Evolutionary conservation across 2,113 vertebrate genomes (phyloP).

Genomic region (Smithornis capensis): DNA sequence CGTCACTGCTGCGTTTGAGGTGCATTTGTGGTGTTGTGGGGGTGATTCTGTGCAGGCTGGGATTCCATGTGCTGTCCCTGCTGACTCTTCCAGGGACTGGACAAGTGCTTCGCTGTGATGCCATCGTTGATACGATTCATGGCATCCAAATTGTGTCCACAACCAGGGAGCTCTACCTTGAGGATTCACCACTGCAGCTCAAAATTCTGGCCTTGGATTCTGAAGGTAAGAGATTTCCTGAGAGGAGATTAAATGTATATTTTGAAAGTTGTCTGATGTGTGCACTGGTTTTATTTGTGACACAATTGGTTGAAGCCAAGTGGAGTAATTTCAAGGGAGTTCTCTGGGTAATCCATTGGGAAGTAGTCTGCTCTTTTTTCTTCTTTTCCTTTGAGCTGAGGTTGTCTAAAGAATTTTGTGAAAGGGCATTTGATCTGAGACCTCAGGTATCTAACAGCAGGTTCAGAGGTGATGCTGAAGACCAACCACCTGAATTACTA

Average conservation of each 20-base stretch:
- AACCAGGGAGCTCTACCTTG: slow-evolving; percentile 93
- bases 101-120: slow-evolving; percentile 91
- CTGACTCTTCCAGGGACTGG: slow-evolving; percentile 79
- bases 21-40: too few species aligned
- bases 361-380: not conserved
- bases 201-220: slow-evolving; percentile 92
- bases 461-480: not conserved
- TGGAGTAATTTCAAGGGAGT: not conserved
- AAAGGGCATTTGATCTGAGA: not conserved
- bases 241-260: not conserved
- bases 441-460: not conserved
- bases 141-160: slow-evolving; percentile 92
- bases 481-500: not conserved
- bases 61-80: too few species aligned
- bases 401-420: not conserved
- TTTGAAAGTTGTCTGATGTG: not conserved
- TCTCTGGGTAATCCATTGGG: not conserved
- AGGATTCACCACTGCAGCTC: slow-evolving; percentile 91
- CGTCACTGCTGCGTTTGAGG: too few species aligned
- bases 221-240: slow-evolving; percentile 79
- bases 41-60: too few species aligned
- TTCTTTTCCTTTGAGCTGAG: not conserved
- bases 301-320: not conserved
- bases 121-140: slow-evolving; percentile 90
- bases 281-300: not conserved